A percentile compares a stretch with the other conserved stretches of the same genome.
Conservation (phyloP, 2,797 vertebrate species). For the Cuniculus paca region DNA sequence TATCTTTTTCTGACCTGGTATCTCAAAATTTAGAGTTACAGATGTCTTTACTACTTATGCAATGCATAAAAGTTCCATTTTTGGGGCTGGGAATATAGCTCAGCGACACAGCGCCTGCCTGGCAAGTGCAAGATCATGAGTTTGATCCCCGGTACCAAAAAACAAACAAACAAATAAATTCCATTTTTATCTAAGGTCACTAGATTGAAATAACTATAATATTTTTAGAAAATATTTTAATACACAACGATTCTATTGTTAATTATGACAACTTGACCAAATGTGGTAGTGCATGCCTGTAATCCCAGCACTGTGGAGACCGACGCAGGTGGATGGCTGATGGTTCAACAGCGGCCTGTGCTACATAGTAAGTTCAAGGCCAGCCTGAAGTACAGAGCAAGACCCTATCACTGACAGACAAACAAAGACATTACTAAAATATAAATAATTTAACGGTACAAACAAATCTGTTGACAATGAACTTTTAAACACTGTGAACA, state of each 20-base stretch:
- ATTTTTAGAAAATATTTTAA: not conserved
- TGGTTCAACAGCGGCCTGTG: not conserved
- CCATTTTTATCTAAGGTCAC: not conserved
- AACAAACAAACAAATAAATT: too few species aligned
- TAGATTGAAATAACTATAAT: not conserved
- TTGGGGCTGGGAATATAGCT: too few species aligned
- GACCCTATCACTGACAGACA: not conserved
- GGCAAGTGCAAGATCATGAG: too few species aligned
- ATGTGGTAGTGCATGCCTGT: not conserved
- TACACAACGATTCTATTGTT: not conserved
- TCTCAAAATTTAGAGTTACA: conserved; percentile 17
- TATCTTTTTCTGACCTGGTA: not conserved
- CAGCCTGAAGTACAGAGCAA: not conserved
- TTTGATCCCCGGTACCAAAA: too few species aligned
- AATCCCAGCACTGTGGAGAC: not conserved
- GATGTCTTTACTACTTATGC: not conserved
- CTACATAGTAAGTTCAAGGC: not conserved
- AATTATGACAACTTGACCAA: not conserved
- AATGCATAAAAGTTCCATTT: not conserved
- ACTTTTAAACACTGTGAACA: not conserved
- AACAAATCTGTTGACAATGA: not conserved
- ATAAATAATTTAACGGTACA: not conserved
- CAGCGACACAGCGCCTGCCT: too few species aligned
- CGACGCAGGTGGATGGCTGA: not conserved
- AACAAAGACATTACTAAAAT: conserved; percentile 31